Evolutionary conservation across 1,140 invertebrate species (phyloP).

Genomic region (Brachionus rotundiformis): DNA sequence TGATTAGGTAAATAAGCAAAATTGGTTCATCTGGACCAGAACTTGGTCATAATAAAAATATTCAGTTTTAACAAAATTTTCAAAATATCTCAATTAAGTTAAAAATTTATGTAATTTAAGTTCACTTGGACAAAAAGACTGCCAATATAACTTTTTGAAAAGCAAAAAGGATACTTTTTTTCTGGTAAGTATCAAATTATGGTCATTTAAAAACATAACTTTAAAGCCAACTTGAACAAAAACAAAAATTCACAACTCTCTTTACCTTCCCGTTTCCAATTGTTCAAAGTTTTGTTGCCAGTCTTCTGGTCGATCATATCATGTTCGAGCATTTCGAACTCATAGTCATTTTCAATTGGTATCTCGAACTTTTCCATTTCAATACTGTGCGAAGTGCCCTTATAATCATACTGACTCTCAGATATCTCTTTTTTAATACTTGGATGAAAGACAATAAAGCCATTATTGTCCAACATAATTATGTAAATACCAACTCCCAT

Average conservation of each 20-base stretch:
- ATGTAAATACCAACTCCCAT: constrained; percentile 43
- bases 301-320: constrained; percentile 50
- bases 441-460: constrained; percentile 49
- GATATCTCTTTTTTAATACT: constrained; percentile 48
- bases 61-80: no score
- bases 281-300: constrained; percentile 27
- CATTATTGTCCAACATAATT: constrained; percentile 49
- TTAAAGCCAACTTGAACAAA: neutral
- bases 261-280: constrained; percentile 50
- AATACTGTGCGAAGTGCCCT: constrained; percentile 46
- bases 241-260: neutral
- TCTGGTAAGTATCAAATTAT: no score
- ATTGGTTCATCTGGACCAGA: no score
- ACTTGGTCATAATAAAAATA: no score
- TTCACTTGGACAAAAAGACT: no score
- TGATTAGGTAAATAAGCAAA: no score
- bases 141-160: no score
- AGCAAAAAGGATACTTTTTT: no score
- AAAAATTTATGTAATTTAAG: no score
- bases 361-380: constrained; percentile 49
- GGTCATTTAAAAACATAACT: neutral
- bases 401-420: constrained; percentile 28
- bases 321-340: constrained; percentile 41
- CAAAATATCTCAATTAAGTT: no score
- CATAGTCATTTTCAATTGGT: constrained; percentile 34